phyloP scores from a whole-genome alignment of 2,797 vertebrate genomes.

The Halcyon leucocephala region DNA sequence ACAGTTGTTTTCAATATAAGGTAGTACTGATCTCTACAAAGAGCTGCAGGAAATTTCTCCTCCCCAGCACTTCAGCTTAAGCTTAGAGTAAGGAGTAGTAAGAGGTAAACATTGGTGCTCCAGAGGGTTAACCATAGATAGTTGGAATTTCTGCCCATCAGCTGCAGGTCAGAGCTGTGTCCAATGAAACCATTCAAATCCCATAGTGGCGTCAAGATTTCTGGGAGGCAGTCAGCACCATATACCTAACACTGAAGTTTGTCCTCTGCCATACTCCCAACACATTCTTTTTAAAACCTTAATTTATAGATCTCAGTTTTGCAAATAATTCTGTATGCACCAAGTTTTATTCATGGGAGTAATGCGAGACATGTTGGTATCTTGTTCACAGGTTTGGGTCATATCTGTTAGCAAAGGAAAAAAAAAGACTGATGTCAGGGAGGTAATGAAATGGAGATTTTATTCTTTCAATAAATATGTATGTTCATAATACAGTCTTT shows the following conservation, averaged over 20 bases:
- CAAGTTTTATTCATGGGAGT: background rate
- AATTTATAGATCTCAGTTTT: background rate
- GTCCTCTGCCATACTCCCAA: background rate
- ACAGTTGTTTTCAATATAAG: background rate
- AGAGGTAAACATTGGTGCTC: background rate
- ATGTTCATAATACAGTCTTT: background rate
- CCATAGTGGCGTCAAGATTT: background rate
- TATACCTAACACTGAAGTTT: background rate
- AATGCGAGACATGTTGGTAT: fast-evolving
- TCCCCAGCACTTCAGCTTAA: background rate
- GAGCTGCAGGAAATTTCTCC: background rate
- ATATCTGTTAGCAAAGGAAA: background rate
- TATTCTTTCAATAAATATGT: background rate
- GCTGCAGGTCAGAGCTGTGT: background rate
- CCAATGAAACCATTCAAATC: background rate
- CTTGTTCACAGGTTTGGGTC: background rate
- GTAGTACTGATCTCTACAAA: background rate
- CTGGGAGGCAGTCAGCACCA: background rate
- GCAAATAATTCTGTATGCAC: background rate
- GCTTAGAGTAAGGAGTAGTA: background rate
- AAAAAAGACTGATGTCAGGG: background rate
- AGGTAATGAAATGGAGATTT: background rate
- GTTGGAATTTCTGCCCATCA: background rate
- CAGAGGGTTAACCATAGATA: background rate
- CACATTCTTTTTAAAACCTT: background rate